Base-by-base conservation (phyloP, 2,113 vertebrate genomes). In the Oncorhynchus gorbuscha region DNA sequence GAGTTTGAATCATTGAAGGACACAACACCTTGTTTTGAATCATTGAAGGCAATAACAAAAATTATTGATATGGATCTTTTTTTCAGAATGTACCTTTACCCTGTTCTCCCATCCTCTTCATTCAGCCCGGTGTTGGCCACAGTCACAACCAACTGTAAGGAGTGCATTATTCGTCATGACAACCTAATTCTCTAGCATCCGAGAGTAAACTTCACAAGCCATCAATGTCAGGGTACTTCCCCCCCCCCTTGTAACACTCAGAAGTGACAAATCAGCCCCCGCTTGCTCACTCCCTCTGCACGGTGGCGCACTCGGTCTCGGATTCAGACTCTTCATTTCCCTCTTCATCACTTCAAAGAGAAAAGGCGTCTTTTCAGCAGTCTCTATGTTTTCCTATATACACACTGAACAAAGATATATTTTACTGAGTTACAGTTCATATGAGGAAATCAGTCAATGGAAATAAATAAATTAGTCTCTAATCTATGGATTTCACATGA, bases 201-300 rank as follows among this genome's bases (percentile, higher is more conserved):
- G 76, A 88, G 77, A 90, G 81, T 76, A 83, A 45, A 76, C 84
- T 86, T 81, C 82, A 85, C 80, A 79, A 84, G 83, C 78, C 89
- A 73, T 89, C 80, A 72, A 81, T 79, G 88, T 87, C 90, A 85
- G 45, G 75, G 69, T 26, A 39, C 76, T 3, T 1, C 39, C 0
- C 39, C 35, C 6, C 35, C 76, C 75, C 78, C 73, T 22, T 24
- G 24, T 24, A 84, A 81, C 81, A 30, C 67, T 81, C 78, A 58
- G 70, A 75, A 80, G 81, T 84, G 83, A 90, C 83, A 87, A 82
- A 87, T 83, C 75, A 59, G 51, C 64, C 30, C 26, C 22, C 13
- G 2, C 26, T 66, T 11, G 24, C 12, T 66, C 45, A 26, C 71
- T 55, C 22, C 28, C 30, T 28, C 16, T 58, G 66, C 49, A 32